Base-by-base conservation (phyloP, 2,888 invertebrate species). In the Achlya flavicornis region DNA sequence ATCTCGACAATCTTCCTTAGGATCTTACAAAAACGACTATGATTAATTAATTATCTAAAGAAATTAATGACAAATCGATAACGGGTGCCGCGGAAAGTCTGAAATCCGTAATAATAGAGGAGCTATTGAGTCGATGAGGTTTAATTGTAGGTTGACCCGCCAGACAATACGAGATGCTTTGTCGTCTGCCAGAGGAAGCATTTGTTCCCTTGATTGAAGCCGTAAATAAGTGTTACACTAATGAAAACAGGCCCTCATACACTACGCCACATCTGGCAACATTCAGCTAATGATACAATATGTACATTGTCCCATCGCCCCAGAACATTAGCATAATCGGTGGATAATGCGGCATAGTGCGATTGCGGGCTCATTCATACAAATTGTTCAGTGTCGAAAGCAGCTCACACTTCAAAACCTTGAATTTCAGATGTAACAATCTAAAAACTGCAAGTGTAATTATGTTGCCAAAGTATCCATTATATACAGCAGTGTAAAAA, bases 161-260 rank as follows among this genome's bases (percentile, higher is more conserved):
- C 41, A 41, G 48, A 58, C 58, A 60, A 60, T 41, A 26, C 19
- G 19, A 41, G 41, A 41, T 60, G 60, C 60, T 60, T 41, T 60
- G 41, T 60, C 60, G 41, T 60, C 60, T 60, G 48, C 53, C 62
- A 63, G 57, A 59, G 65, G 53, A 14, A 63, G 61, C 68, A 70
- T 72, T 72, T 69, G 67, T 69, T 65, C 64, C 70, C 68, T 67
- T 65, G 57, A 65, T 61, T 66, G 63, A 64, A 68, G 57, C 63
- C 57, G 64, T 60, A 63, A 68, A 66, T 69, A 72, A 66, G 67
- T 62, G 65, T 68, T 64, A 60, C 61, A 43, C 68, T 70, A 66
- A 68, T 63, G 53, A 64, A 63, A 61, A 60, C 62, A 58, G 64
- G 61, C 59, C 43, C 38, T 60, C 33, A 53, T 63, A 63, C 62